These are phyloP conservation scores for Trematocara unimaculatum DNA, from an alignment of 2,113 vertebrate species.

Conservation along the genomic window DNA sequence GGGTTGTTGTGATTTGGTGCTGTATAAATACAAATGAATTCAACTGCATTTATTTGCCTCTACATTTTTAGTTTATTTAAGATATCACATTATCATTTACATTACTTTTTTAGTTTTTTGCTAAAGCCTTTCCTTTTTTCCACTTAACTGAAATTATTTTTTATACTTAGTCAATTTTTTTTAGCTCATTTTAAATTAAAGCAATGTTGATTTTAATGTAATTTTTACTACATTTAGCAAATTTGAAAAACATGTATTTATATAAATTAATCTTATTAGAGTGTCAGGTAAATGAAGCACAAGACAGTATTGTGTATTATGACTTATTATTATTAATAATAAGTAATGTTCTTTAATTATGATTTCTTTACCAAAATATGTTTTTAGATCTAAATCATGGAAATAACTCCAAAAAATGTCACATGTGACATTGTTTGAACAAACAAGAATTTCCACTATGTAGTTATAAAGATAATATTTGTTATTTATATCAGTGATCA, in stretches of 20 bases:
- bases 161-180: accelerated
- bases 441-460: not conserved
- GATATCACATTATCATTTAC: not conserved
- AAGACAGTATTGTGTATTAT: not conserved
- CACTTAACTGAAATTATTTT: not conserved
- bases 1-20: not conserved
- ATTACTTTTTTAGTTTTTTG: not conserved
- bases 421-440: not conserved
- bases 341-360: not conserved
- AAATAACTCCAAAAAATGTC: not conserved
- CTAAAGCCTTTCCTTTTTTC: not conserved
- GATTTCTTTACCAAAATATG: not conserved
- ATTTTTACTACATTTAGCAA: not conserved
- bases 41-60: not conserved
- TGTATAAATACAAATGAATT: not conserved
- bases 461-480: not conserved
- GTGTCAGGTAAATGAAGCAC: not conserved
- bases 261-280: not conserved
- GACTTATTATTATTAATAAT: not conserved
- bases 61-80: not conserved
- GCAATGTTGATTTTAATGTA: not conserved
- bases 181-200: not conserved
- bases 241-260: not conserved
- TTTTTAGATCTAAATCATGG: not conserved
- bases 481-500: not conserved